Evolutionary conservation across 1,140 invertebrate genomes (phyloP), one percentile per base, ranked within the genome.

Genomic region (Drosophila kanapiae): DNA sequence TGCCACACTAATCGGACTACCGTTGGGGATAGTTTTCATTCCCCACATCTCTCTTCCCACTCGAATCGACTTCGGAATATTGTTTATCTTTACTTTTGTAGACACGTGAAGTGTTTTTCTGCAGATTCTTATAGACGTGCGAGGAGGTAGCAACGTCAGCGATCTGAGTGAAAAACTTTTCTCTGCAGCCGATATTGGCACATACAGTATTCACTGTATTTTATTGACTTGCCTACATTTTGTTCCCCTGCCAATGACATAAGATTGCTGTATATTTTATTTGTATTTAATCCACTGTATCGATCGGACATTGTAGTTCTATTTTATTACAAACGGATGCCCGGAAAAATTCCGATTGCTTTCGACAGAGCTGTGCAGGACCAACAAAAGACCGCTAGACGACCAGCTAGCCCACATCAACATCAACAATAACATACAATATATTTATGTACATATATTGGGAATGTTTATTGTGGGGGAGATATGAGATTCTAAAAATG

Each of bases 1-100:
- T 49, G 8, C 27, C 29, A 7, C 5, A 16, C 14, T 11, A 16
- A 16, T 16, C 13, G 4, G 11, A n/a, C 5, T 8, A 8, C 9
- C 3, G 9, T 6, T 16, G n/a, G 10, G 31, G 6, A 4, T 23
- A 18, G 11, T 13, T 54, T 23, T 13, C 27, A 38, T 56, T 1
- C 18, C 13, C 13, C 13, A 38, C 18, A 38, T 10, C 33, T 10
- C 33, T 9, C 16, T 27, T 1, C 13, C 29, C 45, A 51, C 45
- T 51, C 45, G 18, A 10, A 67, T 49, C 35, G 23, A 13, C 61
- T 27, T 11, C 14, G 14, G 14, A n/a, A n/a, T 33, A 38, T 68
- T 67, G 65, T 68, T 68, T 68, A 69, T 69, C 65, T 69, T 68
- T 68, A 40, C 18, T 49, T 49, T 68, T 49, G 65, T 68, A 51